Evolutionary conservation across 2,888 invertebrate species (phyloP), one percentile per base, ranked within the genome.

Genomic region (Sphinx pinastri): DNA sequence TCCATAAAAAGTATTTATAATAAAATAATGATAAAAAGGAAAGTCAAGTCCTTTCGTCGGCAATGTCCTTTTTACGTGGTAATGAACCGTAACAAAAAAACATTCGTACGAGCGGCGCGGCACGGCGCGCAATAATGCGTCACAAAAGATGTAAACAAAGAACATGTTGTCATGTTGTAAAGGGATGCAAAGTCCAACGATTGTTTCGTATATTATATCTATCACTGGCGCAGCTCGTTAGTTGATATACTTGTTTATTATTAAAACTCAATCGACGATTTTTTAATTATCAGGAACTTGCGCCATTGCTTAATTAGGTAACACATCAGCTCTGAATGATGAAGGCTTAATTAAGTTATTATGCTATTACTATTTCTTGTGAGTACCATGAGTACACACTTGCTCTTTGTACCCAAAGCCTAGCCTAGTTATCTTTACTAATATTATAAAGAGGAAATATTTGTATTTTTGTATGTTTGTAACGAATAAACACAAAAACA

Each of bases 11-110:
- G 38, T 52, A 52, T 52, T 13, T n/a, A 5, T 52, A 52, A 14
- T 14, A 14, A 52, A 14, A 7, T 52, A 52, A 52, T 52, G 13
- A 14, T 52, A 14, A 52, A 3, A 52, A 38, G 38, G 13, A 16
- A 16, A 25, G 11, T 57, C 11, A 13, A 57, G 57, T 57, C 57
- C 19, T 16, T 60, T 16, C 47, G 45, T 47, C 16, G 16, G 10
- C 16, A 12, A 45, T 55, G 49, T 19, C 49, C 63, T 49, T 49
- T 25, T 49, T 49, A 19, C 19, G 7, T 49, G 49, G 63, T 47
- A 63, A 49, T 63, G 49, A 63, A 63, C 63, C 19, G 47, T 19
- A 47, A 63, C 63, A 63, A 63, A 47, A 63, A 63, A 47, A 49
- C 1, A 7, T 38, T n/a, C 49, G 47, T 19, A 19, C 47, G 49